Evolutionary conservation across 1,140 invertebrate species (phyloP), one percentile per base, ranked within the genome.

Genomic region (Lepidurus apus): DNA sequence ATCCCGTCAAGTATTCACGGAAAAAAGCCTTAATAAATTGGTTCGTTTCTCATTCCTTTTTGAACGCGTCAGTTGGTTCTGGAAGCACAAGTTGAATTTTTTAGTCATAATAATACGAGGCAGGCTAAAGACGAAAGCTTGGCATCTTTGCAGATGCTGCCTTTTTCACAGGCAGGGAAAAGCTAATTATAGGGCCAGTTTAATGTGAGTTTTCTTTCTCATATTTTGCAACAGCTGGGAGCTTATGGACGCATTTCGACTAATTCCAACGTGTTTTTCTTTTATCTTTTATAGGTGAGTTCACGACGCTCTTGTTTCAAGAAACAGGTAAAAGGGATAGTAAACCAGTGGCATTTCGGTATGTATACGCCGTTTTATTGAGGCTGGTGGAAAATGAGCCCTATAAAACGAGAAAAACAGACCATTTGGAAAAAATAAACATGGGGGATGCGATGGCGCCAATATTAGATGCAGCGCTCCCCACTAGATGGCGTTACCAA

Each of bases 231-330:
- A 21, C 53, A 65, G 53, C 53, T 65, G 53, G 4, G 17, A 65
- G 13, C 53, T 65, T 65, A 21, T 1, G 21, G 21, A 65, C 8
- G 8, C 17, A 17, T 21, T 65, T 65, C 21, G 3, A 65, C 53
- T 65, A 65, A 65, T 65, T 75, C 74, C 34, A 11, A 0, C 74
- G 44, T 42, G 13, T 75, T 7, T 79, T 75, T 74, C 24, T 74
- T 47, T 53, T 77, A 8, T 78, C 73, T 47, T 65, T 78, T 47
- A 34, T 45, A 79, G 78, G 78, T 79, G 78, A 79, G 78, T 79
- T 74, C 74, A 34, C 74, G 78, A 79, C 26, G 42, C 21, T 44
- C 34, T 43, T 79, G 78, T 74, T 79, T 74, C 42, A 79, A 79
- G 74, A 74, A 45, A 17, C 78, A 79, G 78, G 78, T 79, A 79